Evolutionary conservation across 1,140 invertebrate genomes (phyloP).

Genomic region (Dermatophagoides farinae): DNA sequence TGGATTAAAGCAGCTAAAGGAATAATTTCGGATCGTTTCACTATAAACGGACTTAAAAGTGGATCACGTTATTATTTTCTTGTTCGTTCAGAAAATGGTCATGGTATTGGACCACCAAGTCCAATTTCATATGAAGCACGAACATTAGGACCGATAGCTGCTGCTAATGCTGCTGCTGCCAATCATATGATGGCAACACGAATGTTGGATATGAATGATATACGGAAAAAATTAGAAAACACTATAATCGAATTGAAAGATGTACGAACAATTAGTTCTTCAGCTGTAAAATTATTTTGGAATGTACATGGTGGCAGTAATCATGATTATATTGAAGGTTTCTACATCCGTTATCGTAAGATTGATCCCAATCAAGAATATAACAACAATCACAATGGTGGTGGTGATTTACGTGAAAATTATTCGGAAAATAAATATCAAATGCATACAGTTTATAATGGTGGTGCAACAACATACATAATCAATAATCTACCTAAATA

Average conservation of each 20-base stretch:
- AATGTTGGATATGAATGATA: conserved; percentile 29
- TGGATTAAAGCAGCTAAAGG: conserved; percentile 47
- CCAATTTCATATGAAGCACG: conserved; percentile 32
- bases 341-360: conserved; percentile 75
- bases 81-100: conserved; percentile 66
- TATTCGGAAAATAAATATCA: conserved; percentile 33
- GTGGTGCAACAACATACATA: conserved; percentile 32
- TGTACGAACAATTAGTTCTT: conserved; percentile 52
- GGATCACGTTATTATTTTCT: conserved; percentile 68
- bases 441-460: conserved; percentile 31
- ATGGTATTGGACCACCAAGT: conserved; percentile 41
- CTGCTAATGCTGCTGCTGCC: conserved; percentile 1
- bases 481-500: conserved; percentile 52
- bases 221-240: conserved; percentile 28
- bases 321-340: conserved; percentile 45
- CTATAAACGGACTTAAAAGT: conserved; percentile 45
- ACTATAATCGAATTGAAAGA: conserved; percentile 44
- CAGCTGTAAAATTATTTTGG: conserved; percentile 61
- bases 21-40: conserved; percentile 40
- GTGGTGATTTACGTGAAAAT: neutral
- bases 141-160: conserved; percentile 14
- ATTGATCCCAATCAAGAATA: conserved; percentile 22
- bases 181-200: conserved; percentile 14
- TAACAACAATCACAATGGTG: neutral
- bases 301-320: conserved; percentile 33